Evolutionary conservation across 2,113 vertebrate species (phyloP), one percentile per base, ranked within the genome.

Genomic region (Pipa parva): DNA sequence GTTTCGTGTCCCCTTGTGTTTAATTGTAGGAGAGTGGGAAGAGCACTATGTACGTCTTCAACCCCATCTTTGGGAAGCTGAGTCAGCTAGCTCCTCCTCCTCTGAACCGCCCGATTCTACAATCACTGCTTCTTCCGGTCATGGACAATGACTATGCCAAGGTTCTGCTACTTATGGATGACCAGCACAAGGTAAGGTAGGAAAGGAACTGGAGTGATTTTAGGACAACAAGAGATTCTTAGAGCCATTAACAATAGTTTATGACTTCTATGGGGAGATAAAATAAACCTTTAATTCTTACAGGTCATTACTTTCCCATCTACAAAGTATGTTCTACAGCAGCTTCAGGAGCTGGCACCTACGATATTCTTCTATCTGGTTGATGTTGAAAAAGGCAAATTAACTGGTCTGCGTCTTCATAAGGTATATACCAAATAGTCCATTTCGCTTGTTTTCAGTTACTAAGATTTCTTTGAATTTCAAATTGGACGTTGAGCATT

Each of bases 141-240:
- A 97, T 97, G 87, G 97, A 98, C 77, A 95, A 98, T 79, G 95
- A 99, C 74, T 98, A 97, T 2, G 91, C 95, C 45, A 98, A 98
- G 73, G 95, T 96, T 7, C 75, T 99, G 2, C 89, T 99, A 1
- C 79, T 99, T 33, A 87, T 98, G 0, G 93, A 98, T 15, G 88
- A 95, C 24, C 93, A 95, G 63, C 92, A 93, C 79, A 97, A 97
- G 93, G 97, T 99, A 63, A 12, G n/a, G 1, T 5, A 2, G 45
- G 13, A 0, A 3, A 1, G 8, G 37, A 5, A 10, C 4, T 0
- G 4, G 28, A n/a, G 0, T n/a, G n/a, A n/a, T n/a, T n/a, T n/a
- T n/a, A n/a, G n/a, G n/a, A n/a, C n/a, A n/a, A n/a, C 31, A 36
- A 17, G 0, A 1, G 2, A 13, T 24, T n/a, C n/a, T n/a, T n/a